These are phyloP conservation scores for Pyrrhia umbra DNA, from an alignment of 2,888 invertebrate species.

Conservation along the genomic window DNA sequence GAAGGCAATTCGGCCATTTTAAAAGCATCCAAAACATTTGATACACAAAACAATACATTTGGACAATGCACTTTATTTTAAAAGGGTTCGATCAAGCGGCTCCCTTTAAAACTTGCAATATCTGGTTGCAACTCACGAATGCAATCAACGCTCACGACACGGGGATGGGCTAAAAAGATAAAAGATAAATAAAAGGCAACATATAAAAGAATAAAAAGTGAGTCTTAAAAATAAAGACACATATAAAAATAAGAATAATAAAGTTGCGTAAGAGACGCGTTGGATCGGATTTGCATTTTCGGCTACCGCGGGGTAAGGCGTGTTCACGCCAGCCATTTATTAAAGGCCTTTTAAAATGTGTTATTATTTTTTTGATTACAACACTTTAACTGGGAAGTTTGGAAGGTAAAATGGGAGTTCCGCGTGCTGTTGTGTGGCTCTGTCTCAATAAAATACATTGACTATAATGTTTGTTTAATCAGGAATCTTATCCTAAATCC, in stretches of 20 bases:
- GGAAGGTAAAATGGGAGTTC: too few species aligned
- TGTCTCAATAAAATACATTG: too few species aligned
- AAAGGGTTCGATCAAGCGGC: slow-evolving; percentile 83
- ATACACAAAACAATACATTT: slow-evolving; percentile 52
- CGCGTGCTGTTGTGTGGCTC: too few species aligned
- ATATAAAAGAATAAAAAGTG: slow-evolving; percentile 53
- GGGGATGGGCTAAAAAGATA: slow-evolving; percentile 56
- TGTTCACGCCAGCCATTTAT: slow-evolving; percentile 39
- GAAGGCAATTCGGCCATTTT: slow-evolving; percentile 17
- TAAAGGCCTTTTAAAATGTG: slow-evolving; percentile 36
- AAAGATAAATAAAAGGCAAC: slow-evolving; percentile 62
- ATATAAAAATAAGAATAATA: slow-evolving; percentile 66
- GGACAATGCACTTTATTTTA: slow-evolving; percentile 64
- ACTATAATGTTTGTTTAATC: too few species aligned
- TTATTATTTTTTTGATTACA: slow-evolving; percentile 49
- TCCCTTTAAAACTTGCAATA: slow-evolving; percentile 80
- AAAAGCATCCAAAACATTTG: slow-evolving; percentile 24
- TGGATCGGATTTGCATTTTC: slow-evolving; percentile 74
- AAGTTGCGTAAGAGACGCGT: slow-evolving; percentile 69
- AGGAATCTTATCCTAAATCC: too few species aligned
- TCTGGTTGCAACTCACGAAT: slow-evolving; percentile 81
- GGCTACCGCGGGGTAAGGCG: slow-evolving; percentile 70
- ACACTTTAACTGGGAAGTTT: slow-evolving; percentile 18
- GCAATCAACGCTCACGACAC: slow-evolving; percentile 82
- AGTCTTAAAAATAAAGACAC: slow-evolving; percentile 57